phyloP scores from a whole-genome alignment of 1,140 invertebrate genomes.

The Drosophila ohnishii region DNA sequence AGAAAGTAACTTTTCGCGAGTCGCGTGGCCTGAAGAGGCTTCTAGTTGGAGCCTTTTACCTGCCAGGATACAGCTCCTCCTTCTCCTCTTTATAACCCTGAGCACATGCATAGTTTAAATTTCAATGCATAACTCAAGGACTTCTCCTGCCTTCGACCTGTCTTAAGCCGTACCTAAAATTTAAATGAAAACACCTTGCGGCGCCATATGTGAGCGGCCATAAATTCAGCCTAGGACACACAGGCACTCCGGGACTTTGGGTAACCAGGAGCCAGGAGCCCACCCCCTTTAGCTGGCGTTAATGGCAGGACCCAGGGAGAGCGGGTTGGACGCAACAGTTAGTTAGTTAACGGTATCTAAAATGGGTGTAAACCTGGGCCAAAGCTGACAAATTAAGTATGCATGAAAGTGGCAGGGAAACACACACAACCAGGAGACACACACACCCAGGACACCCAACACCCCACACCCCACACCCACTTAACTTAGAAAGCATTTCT shows the following conservation, averaged over 20 bases:
- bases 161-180: conserved; percentile 64
- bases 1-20: conserved; percentile 45
- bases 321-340: conserved; percentile 62
- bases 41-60: conserved; percentile 1
- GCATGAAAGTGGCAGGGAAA: conserved; percentile 62
- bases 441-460: neutral
- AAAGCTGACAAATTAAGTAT: conserved; percentile 78
- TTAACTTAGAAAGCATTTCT: conserved; percentile 22
- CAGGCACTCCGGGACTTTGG: conserved; percentile 5
- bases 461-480: neutral
- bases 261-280: neutral
- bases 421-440: conserved; percentile 4
- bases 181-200: conserved; percentile 69
- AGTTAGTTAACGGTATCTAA: conserved; percentile 63
- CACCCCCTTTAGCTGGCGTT: neutral
- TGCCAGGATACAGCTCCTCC: neutral
- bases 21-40: conserved; percentile 9
- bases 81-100: neutral
- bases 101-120: conserved; percentile 62
- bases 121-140: conserved; percentile 66
- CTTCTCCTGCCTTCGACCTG: conserved; percentile 20
- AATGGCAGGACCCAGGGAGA: conserved; percentile 5
- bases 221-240: conserved; percentile 57
- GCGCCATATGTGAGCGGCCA: conserved; percentile 57
- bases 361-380: conserved; percentile 60